These are phyloP conservation scores for Cotesia glomerata DNA, from an alignment of 1,140 invertebrate genomes.

Conservation along the genomic window DNA sequence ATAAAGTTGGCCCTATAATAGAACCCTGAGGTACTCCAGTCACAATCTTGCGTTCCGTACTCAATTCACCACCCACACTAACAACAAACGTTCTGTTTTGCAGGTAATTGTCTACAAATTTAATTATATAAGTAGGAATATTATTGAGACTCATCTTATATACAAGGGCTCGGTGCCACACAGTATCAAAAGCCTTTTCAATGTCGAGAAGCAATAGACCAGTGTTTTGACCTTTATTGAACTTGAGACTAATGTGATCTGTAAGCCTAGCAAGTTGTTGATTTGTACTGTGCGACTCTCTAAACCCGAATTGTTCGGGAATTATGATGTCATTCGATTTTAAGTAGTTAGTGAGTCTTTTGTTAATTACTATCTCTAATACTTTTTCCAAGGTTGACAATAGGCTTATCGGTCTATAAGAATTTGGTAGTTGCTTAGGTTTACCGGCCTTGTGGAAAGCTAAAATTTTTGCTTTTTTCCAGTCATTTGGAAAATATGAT, in stretches of 20 bases:
- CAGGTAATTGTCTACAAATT: conserved; percentile 37
- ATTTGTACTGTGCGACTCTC: conserved; percentile 36
- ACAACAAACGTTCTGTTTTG: conserved; percentile 32
- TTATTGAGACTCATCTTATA: conserved; percentile 29
- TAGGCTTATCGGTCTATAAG: conserved; percentile 51
- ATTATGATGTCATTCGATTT: conserved; percentile 17
- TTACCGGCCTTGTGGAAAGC: conserved; percentile 48
- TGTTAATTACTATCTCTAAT: conserved; percentile 43
- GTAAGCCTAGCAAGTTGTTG: conserved; percentile 43
- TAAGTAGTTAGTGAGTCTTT: conserved; percentile 33
- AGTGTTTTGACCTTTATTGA: conserved; percentile 32
- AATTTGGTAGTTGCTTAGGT: conserved; percentile 28
- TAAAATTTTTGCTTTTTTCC: conserved; percentile 40
- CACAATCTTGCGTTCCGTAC: conserved; percentile 26
- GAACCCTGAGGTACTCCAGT: conserved; percentile 47
- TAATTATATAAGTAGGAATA: conserved; percentile 28
- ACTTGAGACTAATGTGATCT: conserved; percentile 35
- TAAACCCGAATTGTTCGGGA: conserved; percentile 48
- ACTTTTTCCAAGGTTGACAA: conserved; percentile 46
- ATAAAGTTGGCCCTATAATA: conserved; percentile 39
- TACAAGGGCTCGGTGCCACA: conserved; percentile 40
- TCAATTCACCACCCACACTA: conserved; percentile 22
- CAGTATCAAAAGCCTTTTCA: conserved; percentile 47
- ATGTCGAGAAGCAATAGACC: conserved; percentile 45
- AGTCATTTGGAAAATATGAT: conserved; percentile 39